Evolutionary conservation across 37 sponge, comb jelly and placozoan genomes (phyloP).

Genomic region (Ephydatia muelleri): DNA sequence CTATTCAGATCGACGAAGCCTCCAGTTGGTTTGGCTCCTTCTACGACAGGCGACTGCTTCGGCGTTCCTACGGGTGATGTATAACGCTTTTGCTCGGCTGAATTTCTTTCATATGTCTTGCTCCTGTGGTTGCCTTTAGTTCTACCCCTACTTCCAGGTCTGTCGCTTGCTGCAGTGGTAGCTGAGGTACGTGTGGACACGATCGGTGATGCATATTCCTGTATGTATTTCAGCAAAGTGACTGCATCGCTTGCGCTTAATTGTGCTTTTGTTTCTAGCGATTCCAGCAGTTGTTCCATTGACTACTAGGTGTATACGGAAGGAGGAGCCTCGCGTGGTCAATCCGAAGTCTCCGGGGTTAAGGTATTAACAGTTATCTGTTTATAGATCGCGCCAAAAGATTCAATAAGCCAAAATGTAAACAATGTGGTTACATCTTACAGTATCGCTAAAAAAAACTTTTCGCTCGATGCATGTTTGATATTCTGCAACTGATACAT

Average conservation of each 20-base stretch:
- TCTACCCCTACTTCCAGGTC: neutral
- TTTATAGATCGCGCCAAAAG: no score
- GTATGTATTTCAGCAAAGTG: constrained; percentile 30
- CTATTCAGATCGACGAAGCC: neutral
- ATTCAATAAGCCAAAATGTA: no score
- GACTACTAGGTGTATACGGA: neutral
- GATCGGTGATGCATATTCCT: constrained; percentile 41
- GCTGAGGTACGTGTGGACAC: constrained; percentile 6
- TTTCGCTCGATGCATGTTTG: no score
- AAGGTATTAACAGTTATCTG: neutral
- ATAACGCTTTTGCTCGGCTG: neutral
- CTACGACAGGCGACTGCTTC: neutral
- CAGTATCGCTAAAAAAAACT: no score
- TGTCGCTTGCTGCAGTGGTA: neutral
- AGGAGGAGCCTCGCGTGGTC: neutral
- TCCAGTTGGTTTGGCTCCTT: neutral
- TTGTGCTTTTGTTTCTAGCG: neutral
- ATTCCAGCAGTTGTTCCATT: constrained; percentile 4
- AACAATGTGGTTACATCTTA: no score
- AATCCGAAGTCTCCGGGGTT: neutral
- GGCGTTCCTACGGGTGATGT: neutral
- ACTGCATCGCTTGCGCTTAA: constrained; percentile 30
- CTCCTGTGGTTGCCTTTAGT: neutral
- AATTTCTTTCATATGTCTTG: neutral
- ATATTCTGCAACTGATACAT: no score